A percentile compares a stretch with the other conserved stretches of the same genome.
These are phyloP conservation scores for Dascillus cervinus DNA, from an alignment of 2,888 invertebrate genomes.

Conservation along the genomic window DNA sequence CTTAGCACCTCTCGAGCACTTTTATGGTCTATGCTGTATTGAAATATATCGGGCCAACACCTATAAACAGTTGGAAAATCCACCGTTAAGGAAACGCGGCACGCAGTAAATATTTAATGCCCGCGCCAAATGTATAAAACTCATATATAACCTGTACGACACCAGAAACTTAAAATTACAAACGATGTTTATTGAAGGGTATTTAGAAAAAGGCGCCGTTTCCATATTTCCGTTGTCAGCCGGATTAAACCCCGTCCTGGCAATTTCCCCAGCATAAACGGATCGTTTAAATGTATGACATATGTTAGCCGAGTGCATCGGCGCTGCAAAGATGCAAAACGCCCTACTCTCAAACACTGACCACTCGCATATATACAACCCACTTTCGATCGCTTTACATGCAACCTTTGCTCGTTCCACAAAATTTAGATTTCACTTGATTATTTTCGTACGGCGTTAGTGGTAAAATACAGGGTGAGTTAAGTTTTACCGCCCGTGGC, in stretches of 20 bases:
- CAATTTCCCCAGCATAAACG: constrained; percentile 10
- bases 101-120: constrained; percentile 18
- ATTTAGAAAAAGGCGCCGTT: constrained; percentile 1
- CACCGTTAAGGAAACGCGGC: constrained; percentile 15
- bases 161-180: constrained; percentile 12
- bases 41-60: constrained; percentile 9
- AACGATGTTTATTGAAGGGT: constrained; percentile 14
- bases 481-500: no score
- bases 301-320: no score
- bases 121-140: constrained; percentile 11
- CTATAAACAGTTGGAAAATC: constrained; percentile 11
- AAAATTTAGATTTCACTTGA: no score
- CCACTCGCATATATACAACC: no score
- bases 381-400: no score
- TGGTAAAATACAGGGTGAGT: no score
- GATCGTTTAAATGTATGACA: constrained; percentile 5
- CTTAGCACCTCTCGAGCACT: constrained; percentile 6
- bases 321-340: no score
- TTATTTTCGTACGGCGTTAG: no score
- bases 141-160: constrained; percentile 8
- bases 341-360: no score
- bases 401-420: no score
- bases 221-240: constrained; percentile 8
- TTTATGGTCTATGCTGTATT: constrained; percentile 17
- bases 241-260: constrained; percentile 11